phyloP scores from a whole-genome alignment of 2,113 vertebrate genomes.

The Silurus glanis region DNA sequence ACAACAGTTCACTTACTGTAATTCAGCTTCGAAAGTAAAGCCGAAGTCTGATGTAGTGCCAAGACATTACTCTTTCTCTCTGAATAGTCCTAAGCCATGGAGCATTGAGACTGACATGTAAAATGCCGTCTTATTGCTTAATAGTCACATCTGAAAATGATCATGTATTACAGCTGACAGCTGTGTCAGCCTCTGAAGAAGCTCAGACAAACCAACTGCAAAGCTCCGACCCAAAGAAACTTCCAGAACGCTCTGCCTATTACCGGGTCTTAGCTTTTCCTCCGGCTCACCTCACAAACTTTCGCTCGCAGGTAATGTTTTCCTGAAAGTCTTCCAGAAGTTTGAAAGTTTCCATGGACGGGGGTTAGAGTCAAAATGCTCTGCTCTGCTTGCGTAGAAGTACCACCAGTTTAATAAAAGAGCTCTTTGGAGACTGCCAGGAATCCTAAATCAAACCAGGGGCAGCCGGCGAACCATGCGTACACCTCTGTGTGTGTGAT shows the following conservation, averaged over 20 bases:
- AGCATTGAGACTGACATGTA: conserved; percentile 34
- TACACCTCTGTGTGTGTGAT: conserved; percentile 60
- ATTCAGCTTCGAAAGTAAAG: conserved; percentile 23
- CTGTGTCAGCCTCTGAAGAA: conserved; percentile 41
- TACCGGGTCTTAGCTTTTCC: conserved; percentile 65
- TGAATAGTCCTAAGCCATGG: conserved; percentile 9
- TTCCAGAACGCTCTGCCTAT: conserved; percentile 54
- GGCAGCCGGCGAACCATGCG: conserved; percentile 26
- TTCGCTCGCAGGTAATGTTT: conserved; percentile 65
- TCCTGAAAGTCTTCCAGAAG: conserved; percentile 50
- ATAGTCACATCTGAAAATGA: conserved; percentile 47
- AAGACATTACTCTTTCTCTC: conserved; percentile 32
- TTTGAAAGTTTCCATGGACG: conserved; percentile 71
- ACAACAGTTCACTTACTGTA: conserved; percentile 33
- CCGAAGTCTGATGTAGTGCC: background rate
- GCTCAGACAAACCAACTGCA: conserved; percentile 23
- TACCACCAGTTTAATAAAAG: conserved; percentile 62
- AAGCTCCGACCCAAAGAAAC: conserved; percentile 9
- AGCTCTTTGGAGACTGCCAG: conserved; percentile 68
- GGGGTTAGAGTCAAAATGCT: conserved; percentile 45
- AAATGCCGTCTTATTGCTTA: conserved; percentile 41
- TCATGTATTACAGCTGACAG: conserved; percentile 45
- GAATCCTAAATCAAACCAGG: conserved; percentile 60
- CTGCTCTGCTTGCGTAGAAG: conserved; percentile 47
- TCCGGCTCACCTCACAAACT: conserved; percentile 63